Conservation (phyloP, 2,888 invertebrate species). For the Patella depressa region DNA sequence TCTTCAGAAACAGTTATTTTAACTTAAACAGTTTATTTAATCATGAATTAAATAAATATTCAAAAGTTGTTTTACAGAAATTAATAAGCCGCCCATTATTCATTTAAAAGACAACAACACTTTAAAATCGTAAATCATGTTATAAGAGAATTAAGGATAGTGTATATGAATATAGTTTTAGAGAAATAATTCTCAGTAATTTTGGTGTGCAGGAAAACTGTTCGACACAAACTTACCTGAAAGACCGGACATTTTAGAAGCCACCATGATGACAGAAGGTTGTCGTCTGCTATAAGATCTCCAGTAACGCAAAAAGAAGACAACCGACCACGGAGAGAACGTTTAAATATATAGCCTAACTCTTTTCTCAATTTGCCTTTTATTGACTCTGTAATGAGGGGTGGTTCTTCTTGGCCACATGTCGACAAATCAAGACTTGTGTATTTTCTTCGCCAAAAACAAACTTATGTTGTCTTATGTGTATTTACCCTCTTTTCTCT, state of each 20-base stretch:
- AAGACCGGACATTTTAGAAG: neutral
- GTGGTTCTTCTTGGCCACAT: constrained; percentile 1
- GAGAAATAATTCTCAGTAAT: no score
- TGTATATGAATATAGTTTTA: no score
- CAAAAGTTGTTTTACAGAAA: no score
- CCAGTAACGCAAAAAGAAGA: constrained; percentile 1
- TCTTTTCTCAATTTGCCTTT: constrained; percentile 7
- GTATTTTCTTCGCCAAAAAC: constrained; percentile 10
- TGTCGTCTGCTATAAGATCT: constrained; percentile 6
- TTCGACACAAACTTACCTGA: neutral
- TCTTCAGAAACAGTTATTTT: no score
- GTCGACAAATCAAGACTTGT: constrained; percentile 4
- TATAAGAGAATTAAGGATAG: no score
- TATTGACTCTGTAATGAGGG: constrained; percentile 9
- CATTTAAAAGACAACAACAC: no score
- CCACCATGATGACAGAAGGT: neutral
- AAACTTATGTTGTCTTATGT: constrained; percentile 7
- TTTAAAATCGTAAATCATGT: no score
- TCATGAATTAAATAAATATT: no score
- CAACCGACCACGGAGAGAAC: neutral
- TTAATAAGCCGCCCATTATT: no score
- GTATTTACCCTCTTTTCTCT: neutral
- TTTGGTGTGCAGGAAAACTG: no score
- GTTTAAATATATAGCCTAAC: constrained; percentile 1
- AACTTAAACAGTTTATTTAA: no score